A percentile compares a stretch with the other conserved stretches of the same genome.
Evolutionary conservation across 2,113 vertebrate species (phyloP).

Genomic region (Irena cyanogastra): DNA sequence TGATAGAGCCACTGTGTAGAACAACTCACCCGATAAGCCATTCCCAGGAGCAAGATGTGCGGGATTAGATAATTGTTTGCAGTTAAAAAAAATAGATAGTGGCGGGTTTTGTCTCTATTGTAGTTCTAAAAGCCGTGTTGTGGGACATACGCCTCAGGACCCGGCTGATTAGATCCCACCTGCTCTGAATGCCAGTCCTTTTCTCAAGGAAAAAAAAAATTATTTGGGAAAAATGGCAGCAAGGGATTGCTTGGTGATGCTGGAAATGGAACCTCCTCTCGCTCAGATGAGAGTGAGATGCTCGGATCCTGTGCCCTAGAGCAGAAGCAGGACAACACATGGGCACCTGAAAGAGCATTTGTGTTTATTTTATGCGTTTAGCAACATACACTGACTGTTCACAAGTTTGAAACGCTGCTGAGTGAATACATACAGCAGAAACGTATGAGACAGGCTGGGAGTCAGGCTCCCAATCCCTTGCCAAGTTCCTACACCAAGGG

Average conservation of each 20-base stretch:
- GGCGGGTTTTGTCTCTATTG: fast-evolving
- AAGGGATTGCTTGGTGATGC: not conserved
- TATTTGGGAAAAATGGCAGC: not conserved
- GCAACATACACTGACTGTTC: fast-evolving
- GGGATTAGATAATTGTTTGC: not conserved
- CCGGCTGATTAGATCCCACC: not conserved
- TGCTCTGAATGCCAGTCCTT: not conserved
- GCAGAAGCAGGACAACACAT: not conserved
- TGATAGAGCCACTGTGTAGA: not conserved
- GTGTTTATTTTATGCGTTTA: not conserved
- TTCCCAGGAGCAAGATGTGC: not conserved
- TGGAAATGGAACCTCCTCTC: not conserved
- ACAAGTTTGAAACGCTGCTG: not conserved
- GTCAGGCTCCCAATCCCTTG: not conserved
- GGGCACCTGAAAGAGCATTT: not conserved
- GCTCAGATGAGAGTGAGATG: not conserved
- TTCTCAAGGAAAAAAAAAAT: not conserved
- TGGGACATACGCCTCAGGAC: not conserved
- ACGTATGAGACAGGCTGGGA: not conserved
- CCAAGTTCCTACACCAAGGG: not conserved
- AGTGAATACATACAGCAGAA: fast-evolving
- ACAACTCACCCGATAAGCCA: not conserved
- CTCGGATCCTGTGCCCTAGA: fast-evolving
- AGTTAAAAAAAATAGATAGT: not conserved
- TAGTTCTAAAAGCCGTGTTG: not conserved